Conservation (phyloP, 2,888 invertebrate species). For the Xanthostigma xanthostigma region DNA sequence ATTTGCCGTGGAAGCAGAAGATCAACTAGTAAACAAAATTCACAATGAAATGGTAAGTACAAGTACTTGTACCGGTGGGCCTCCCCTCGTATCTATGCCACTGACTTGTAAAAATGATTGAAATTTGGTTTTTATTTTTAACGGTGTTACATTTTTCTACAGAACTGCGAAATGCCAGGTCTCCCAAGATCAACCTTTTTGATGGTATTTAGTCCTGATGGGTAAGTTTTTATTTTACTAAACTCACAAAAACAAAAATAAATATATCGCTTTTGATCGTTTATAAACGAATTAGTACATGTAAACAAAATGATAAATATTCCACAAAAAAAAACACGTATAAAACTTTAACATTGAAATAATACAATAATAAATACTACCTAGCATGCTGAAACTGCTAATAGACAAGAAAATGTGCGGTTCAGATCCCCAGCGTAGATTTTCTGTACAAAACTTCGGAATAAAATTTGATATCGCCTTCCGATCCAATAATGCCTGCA, state of each 20-base stretch:
- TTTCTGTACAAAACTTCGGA: no score
- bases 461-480: no score
- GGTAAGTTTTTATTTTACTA: slow-evolving; percentile 34
- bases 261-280: neutral
- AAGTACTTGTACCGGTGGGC: neutral
- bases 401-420: no score
- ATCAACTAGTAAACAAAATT: slow-evolving; percentile 41
- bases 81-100: no score
- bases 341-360: no score
- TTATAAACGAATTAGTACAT: neutral
- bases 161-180: slow-evolving; percentile 59
- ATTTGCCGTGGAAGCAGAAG: slow-evolving; percentile 41
- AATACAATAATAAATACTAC: no score
- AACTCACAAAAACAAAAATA: neutral
- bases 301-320: no score
- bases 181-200: slow-evolving; percentile 67
- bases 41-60: slow-evolving; percentile 44
- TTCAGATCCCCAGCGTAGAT: no score
- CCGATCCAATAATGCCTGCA: no score
- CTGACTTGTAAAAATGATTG: no score
- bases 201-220: slow-evolving; percentile 80
- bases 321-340: no score
- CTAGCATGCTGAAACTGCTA: no score
- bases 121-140: slow-evolving; percentile 3
- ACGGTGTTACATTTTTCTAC: slow-evolving; percentile 19